A percentile compares a stretch with the other conserved stretches of the same genome.
These are phyloP conservation scores for Drosophila lutescens DNA, from an alignment of 2,888 invertebrate species.

Conservation along the genomic window DNA sequence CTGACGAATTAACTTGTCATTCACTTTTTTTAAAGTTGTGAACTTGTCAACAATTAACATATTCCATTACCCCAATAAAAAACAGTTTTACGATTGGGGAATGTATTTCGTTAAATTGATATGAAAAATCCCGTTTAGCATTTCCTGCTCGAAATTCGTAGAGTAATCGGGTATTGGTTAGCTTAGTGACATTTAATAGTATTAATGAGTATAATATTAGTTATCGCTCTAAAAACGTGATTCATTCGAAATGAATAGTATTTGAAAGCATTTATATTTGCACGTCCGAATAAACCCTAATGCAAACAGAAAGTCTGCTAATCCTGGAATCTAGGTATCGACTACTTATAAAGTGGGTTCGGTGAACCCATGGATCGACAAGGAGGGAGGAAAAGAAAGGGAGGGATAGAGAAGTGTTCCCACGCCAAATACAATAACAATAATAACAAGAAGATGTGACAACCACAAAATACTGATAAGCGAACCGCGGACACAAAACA, in stretches of 20 bases:
- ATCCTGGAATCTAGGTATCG: background rate
- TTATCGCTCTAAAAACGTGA: background rate
- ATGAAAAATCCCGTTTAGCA: too few relatives aligned
- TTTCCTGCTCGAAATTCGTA: too few relatives aligned
- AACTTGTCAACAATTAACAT: background rate
- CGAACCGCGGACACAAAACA: constrained; percentile 39
- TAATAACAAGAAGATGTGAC: constrained; percentile 35
- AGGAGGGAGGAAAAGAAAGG: constrained; percentile 3
- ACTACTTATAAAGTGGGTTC: constrained; percentile 8
- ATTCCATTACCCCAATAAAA: too few relatives aligned
- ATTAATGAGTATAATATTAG: background rate
- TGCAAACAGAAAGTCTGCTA: background rate
- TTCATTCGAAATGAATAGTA: background rate
- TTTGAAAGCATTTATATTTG: background rate
- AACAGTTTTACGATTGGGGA: too few relatives aligned
- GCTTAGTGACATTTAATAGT: background rate
- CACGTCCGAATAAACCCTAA: background rate
- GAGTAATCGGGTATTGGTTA: too few relatives aligned
- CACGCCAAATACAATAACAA: constrained; percentile 51
- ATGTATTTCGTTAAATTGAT: too few relatives aligned
- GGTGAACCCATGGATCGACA: constrained; percentile 1
- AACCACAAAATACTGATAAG: constrained; percentile 59
- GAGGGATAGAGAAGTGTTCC: constrained; percentile 43
- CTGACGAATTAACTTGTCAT: background rate
- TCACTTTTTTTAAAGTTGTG: too few relatives aligned